Evolutionary conservation across 2,113 vertebrate genomes (phyloP).

Genomic region (Equus przewalskii): DNA sequence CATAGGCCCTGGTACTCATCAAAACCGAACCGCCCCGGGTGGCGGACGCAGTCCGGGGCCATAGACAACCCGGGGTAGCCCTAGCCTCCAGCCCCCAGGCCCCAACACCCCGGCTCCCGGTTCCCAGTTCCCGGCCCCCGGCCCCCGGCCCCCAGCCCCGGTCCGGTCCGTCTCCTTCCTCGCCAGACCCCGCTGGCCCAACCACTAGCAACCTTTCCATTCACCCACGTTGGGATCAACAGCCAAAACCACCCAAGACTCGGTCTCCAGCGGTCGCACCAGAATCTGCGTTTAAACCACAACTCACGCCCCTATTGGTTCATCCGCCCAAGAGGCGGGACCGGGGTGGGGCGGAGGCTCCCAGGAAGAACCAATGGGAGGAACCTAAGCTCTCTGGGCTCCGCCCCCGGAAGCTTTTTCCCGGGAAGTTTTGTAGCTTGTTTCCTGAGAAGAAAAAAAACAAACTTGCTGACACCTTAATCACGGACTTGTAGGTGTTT

Average conservation of each 20-base stretch:
- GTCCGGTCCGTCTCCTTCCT: neutral
- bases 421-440: rapidly evolving
- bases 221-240: rapidly evolving
- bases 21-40: neutral
- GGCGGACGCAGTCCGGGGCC: neutral
- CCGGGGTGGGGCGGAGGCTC: neutral
- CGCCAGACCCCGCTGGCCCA: rapidly evolving
- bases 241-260: rapidly evolving
- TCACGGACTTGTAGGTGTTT: neutral
- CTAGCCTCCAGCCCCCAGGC: neutral
- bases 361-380: slow-evolving; percentile 63
- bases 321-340: neutral
- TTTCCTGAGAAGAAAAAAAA: neutral
- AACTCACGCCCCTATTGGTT: slow-evolving; percentile 68
- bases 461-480: neutral
- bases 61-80: rapidly evolving
- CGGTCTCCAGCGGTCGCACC: rapidly evolving
- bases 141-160: neutral
- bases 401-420: neutral
- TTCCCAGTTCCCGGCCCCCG: neutral
- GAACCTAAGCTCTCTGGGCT: neutral
- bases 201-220: rapidly evolving
- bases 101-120: neutral
- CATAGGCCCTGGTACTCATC: too few species aligned
- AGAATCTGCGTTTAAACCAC: slow-evolving; percentile 57